phyloP scores from a whole-genome alignment of 2,797 vertebrate species.

The Molossus molossus region DNA sequence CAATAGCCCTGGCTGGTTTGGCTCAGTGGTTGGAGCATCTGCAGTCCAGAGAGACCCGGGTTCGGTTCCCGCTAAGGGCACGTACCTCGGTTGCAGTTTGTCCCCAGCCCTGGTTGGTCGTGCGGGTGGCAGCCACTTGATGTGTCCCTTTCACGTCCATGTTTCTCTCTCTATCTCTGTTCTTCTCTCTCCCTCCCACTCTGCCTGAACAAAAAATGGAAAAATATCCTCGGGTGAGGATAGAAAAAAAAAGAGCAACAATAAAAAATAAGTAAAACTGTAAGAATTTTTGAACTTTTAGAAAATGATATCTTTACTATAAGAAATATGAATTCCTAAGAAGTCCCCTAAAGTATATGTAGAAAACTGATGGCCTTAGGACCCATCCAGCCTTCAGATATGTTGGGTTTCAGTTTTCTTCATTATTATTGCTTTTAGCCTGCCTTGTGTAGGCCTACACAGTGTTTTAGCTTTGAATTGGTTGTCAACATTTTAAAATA shows the following conservation, averaged over 20 bases:
- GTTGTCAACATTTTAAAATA: constrained; percentile 54
- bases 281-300: constrained; percentile 50
- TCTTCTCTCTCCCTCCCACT: too few species aligned
- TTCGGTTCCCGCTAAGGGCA: too few species aligned
- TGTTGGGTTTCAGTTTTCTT: neutral
- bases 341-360: neutral
- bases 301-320: neutral
- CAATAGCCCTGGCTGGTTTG: neutral
- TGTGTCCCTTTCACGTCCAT: too few species aligned
- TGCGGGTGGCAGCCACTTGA: too few species aligned
- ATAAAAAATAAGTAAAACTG: neutral
- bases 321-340: constrained; percentile 13
- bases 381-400: neutral
- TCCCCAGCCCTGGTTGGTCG: too few species aligned
- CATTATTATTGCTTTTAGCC: neutral
- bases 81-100: too few species aligned
- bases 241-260: neutral
- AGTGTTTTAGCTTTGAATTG: constrained; percentile 45
- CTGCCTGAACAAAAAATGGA: too few species aligned
- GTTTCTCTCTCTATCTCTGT: too few species aligned
- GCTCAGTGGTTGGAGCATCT: too few species aligned
- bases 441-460: neutral
- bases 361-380: neutral
- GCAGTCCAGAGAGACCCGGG: too few species aligned
- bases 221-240: too few species aligned